Base-by-base conservation (phyloP, 1,140 invertebrate species). In the Drosophila arizonae region DNA sequence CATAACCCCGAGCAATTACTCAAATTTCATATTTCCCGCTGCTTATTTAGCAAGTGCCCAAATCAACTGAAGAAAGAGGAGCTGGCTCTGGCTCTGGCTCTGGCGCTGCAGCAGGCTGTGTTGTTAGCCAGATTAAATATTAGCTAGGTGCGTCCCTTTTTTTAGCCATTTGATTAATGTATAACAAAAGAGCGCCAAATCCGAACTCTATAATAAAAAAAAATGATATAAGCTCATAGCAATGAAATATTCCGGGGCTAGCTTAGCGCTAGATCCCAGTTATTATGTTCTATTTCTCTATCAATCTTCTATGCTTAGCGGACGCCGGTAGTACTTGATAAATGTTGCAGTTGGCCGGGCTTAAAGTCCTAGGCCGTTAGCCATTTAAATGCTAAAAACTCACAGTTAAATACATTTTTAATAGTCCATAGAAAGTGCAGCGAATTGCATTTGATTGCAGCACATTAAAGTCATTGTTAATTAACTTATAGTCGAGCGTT, bases 1-100 rank as follows among this genome's bases (percentile, higher is more conserved):
- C 70, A 88, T 70, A 72, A 88, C 79, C 84, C 79, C 60, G 55
- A 82, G 84, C 85, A 88, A 88, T 88, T 88, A 88, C 84, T 89
- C 80, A 88, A 88, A 88, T 88, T 88, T 88, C 80, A 84, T 82
- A 80, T 88, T 86, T 79, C 64, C 30, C 57, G 70, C 45, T 41
- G 33, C 56, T 48, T 61, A 69, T 62, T 58, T 46, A 50, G 62
- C 73, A 36, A 77, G 71, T 24, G 56, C 21, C 30, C 43, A 55
- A 72, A 66, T 67, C 36, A 65, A 66, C 62, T 3, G 6, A 52
- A 24, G 48, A 6, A 21, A 13, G 24, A 9, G 57, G 50, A 62
- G 43, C 54, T 15, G 46, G 17, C 45, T 30, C 60, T 66, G 72
- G n/a, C 33, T 24, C 21, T 24, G 21, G 21, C 17, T 28, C 11